Percentiles rank a stretch among this genome's conserved stretches.
Evolutionary conservation across 2,797 vertebrate genomes (phyloP).

Genomic region (Sarcoramphus papa): DNA sequence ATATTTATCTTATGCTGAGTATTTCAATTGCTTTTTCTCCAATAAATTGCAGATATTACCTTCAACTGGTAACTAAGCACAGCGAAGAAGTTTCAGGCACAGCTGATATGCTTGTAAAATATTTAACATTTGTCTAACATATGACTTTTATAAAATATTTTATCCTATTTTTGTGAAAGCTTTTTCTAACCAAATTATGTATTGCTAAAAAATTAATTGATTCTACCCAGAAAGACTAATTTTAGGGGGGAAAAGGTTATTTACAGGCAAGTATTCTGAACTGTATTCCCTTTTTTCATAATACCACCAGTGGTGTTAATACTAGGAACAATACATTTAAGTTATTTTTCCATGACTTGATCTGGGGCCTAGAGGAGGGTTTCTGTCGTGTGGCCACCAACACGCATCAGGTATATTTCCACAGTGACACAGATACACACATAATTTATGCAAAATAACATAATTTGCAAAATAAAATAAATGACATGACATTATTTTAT

Average conservation of each 20-base stretch:
- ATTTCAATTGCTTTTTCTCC: constrained; percentile 40
- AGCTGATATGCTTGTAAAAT: background rate
- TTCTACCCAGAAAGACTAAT: background rate
- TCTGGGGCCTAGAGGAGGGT: background rate
- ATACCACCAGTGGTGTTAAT: background rate
- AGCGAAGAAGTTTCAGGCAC: background rate
- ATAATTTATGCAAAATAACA: background rate
- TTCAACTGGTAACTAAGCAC: background rate
- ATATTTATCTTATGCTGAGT: constrained; percentile 7
- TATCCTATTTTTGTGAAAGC: background rate
- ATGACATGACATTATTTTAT: too few species aligned
- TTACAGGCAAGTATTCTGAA: background rate
- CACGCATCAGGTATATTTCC: background rate
- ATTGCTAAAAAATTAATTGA: background rate
- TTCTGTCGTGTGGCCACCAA: background rate
- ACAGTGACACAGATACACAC: background rate
- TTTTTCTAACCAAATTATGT: background rate
- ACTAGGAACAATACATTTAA: too few species aligned
- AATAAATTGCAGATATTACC: constrained; percentile 29
- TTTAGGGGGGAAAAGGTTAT: background rate
- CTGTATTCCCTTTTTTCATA: background rate
- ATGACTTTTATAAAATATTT: background rate
- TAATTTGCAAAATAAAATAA: too few species aligned
- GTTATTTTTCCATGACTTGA: background rate
- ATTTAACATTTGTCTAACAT: background rate